Base-by-base conservation (phyloP, 1,140 invertebrate species). In the Cepaea nemoralis region DNA sequence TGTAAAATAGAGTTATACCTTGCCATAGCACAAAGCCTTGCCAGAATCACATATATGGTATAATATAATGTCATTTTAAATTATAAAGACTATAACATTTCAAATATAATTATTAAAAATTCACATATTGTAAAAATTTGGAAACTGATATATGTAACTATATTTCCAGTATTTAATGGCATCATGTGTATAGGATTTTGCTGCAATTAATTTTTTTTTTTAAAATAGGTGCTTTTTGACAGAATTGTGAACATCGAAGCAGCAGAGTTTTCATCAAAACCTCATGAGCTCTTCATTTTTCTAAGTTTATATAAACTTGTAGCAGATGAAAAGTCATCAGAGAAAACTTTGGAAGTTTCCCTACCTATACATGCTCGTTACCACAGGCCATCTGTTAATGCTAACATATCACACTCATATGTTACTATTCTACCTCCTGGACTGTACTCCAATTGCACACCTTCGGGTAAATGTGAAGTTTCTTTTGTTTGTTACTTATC, bases 301-400 rank as follows among this genome's bases (percentile, higher is more conserved):
- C n/a, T 81, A 24, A n/a, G 69, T 27, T 3, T 78, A 27, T 67
- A 37, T 31, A 14, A 74, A 19, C 33, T 69, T 31, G 67, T 0
- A 16, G 22, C 35, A 22, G 31, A 66, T 35, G 33, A 42, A 27
- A 35, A 48, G 10, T 33, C 50, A 24, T 75, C 70, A 16, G 39
- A 70, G 22, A 31, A 75, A n/a, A n/a, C 63, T 0, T 76, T 82
- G 22, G 81, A 77, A 40, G 79, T 88, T 0, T 82, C 80, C 31
- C 39, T 88, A 12, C 87, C 86, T 31, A 74, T 87, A 71, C 87
- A 88, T 83, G 63, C 85, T 19, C 76, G 87, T 0, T 88, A 87
- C 63, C 87, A 87, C 39, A 76, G 39, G 78, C 85, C 87, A 39
- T 66, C 73, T 3, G 37, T 48, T 22, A 45, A 75, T n/a, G 27